Evolutionary conservation across 2,113 vertebrate species (phyloP), one percentile per base, ranked within the genome.

Genomic region (Xenus cinereus): DNA sequence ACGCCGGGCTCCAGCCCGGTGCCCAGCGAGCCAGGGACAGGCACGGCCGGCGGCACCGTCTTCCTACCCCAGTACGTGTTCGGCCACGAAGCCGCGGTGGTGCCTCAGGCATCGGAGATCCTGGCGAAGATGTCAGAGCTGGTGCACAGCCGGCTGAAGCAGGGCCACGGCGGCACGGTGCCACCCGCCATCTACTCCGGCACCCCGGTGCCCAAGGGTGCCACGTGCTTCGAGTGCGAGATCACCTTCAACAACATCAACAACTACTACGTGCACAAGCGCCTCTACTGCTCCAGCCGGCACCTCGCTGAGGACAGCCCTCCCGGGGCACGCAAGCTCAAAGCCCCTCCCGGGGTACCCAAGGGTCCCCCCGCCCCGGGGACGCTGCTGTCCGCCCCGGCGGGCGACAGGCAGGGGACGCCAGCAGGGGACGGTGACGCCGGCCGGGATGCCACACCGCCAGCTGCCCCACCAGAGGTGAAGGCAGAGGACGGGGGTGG

Each of bases 81-180:
- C 20, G 98, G 98, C 77, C 98, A 99, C 0, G 99, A 99, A 62
- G 98, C 98, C 22, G 95, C 99, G 1, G 98, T 99, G 59, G 98
- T 99, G 72, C 99, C 99, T 0, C 99, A 99, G 71, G 99, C 99
- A 2, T 99, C 99, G 0, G 99, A 99, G 96, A 99, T 99, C 83
- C 97, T 99, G 95, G 99, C 99, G 8, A 99, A 99, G 96, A 99
- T 99, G 99, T 99, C 99, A 0, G 99, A 99, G 97, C 98, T 99
- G 98, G 99, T 99, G 64, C 99, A 99, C 97, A 99, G 97, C 97
- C 98, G 99, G 41, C 98, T 99, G 90, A 99, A 99, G 95, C 99
- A 99, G 84, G 99, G 99, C 28, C 98, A 99, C 8, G 90, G 97
- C 3, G 82, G 97, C 16, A 1, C 81, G 0, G 95, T 33, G 93